Evolutionary conservation across 2,113 vertebrate species (phyloP).

Genomic region (Eptesicus fuscus): DNA sequence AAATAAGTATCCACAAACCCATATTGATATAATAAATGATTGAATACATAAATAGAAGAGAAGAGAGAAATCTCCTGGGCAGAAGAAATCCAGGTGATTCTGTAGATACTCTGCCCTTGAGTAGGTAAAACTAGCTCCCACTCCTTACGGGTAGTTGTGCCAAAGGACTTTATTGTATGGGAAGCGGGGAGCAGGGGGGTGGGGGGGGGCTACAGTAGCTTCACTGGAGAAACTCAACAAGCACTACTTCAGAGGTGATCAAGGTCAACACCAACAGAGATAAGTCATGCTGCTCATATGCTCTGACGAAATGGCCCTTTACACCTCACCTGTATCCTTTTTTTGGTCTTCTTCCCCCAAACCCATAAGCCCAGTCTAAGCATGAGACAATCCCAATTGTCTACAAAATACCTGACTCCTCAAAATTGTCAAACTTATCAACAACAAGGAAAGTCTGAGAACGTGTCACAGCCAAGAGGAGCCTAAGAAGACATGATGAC

Average conservation of each 20-base stretch:
- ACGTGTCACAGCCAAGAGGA: not conserved
- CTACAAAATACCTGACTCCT: not conserved
- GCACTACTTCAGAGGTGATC: not conserved
- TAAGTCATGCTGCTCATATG: not conserved
- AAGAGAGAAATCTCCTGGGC: not conserved
- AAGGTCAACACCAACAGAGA: not conserved
- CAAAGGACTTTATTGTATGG: not conserved
- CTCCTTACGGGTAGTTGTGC: not conserved
- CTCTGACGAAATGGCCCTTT: not conserved
- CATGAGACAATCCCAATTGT: not conserved
- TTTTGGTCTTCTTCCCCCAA: not conserved
- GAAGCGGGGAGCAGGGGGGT: not conserved
- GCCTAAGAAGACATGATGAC: not conserved
- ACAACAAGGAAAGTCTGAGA: not conserved
- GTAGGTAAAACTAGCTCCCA: not conserved
- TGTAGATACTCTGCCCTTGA: not conserved
- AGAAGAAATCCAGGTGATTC: not conserved
- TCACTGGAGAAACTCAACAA: not conserved
- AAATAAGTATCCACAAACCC: not conserved
- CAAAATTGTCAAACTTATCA: not conserved
- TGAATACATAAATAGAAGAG: not conserved
- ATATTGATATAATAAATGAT: not conserved
- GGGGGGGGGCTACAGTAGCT: fast-evolving
- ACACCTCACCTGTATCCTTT: not conserved
- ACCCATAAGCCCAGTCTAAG: not conserved